Evolutionary conservation across 2,797 vertebrate species (phyloP), one percentile per base, ranked within the genome.

Genomic region (Oreortyx pictus): DNA sequence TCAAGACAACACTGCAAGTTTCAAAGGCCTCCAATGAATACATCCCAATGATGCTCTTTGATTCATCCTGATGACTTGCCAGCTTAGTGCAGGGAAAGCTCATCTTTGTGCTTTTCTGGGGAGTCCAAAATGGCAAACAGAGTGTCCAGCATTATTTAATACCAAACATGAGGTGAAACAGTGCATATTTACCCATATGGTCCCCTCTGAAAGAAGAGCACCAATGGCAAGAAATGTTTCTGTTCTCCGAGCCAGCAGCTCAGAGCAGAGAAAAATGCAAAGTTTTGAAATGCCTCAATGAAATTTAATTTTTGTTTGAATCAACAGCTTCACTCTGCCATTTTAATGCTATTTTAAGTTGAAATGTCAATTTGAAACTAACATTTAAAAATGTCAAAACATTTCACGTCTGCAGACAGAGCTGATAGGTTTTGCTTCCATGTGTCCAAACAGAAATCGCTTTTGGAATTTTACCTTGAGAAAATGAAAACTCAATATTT

Each of bases 331-430:
- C 82, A n/a, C 86, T 91, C 16, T 1, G 93, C 91, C 77, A 84
- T 88, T 95, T 92, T 88, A 82, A 82, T 71, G 83, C 74, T 89
- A 75, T 89, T 95, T 95, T 89, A 84, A 87, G 88, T 86, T 64
- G 90, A 96, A 96, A 96, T 95, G 94, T 94, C 95, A 96, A 85
- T 92, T 90, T 93, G 90, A 94, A 95, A 88, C 81, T 90, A 95
- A 90, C 90, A 94, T 95, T 95, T 90, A 5, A 61, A 95, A 96
- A 95, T 92, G 94, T 96, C 94, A 95, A 95, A 95, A 96, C 95
- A 95, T 90, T 95, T 90, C 93, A 92, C 6, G 57, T 76, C 78
- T 86, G 90, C 88, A 86, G 90, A 92, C 35, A 4, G 86, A 93
- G 71, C 75, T 1, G 25, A 72, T 29, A 86, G 35, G 83, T 91